These are phyloP conservation scores for Nothura maculosa DNA, from an alignment of 2,797 vertebrate species.

Conservation along the genomic window DNA sequence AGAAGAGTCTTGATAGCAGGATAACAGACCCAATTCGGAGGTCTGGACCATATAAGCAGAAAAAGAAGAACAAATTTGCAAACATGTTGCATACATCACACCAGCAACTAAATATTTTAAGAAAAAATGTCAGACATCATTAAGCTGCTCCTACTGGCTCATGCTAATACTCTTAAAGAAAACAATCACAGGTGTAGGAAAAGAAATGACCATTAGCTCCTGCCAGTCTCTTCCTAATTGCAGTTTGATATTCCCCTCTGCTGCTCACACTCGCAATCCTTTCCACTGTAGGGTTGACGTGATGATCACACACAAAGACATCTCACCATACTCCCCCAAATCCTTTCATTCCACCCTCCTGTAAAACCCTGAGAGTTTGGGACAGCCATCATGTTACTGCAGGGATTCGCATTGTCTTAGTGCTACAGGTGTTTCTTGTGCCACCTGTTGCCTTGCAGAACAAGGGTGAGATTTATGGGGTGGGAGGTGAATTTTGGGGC, in stretches of 20 bases:
- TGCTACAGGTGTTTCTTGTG: neutral
- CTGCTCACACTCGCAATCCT: fast-evolving
- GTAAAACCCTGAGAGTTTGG: neutral
- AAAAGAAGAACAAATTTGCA: neutral
- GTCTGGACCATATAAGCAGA: neutral
- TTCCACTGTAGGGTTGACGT: neutral
- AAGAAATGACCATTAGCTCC: neutral
- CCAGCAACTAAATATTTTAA: neutral
- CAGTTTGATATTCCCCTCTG: neutral
- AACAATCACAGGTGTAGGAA: neutral
- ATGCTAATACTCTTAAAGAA: neutral
- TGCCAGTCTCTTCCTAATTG: neutral
- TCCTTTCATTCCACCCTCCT: neutral
- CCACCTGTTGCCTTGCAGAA: neutral
- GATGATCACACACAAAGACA: neutral
- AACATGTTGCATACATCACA: neutral
- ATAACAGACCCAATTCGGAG: neutral
- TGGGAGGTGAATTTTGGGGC: neutral
- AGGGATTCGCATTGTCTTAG: too few species aligned
- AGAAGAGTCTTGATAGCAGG: neutral
- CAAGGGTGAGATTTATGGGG: neutral
- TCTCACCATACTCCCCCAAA: neutral
- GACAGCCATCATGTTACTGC: neutral
- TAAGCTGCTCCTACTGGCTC: neutral
- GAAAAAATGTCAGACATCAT: neutral